Percentiles rank a stretch among this genome's conserved stretches.
Conservation (phyloP, 2,113 vertebrate species). For the Pterocles gutturalis region DNA sequence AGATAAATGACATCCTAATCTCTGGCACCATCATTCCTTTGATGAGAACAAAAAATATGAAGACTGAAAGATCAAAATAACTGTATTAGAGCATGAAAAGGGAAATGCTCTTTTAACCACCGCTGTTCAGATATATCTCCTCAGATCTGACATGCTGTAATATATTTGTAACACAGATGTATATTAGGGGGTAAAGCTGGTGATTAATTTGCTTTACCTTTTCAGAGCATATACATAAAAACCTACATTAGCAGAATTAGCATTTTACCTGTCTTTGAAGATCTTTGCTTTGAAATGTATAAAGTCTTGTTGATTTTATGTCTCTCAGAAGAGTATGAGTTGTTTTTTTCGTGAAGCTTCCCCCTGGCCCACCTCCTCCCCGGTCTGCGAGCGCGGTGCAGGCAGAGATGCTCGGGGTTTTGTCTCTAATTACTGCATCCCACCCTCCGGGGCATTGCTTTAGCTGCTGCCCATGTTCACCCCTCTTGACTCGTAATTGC, state of each 20-base stretch:
- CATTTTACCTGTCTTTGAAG: constrained; percentile 79
- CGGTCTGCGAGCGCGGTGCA: rapidly evolving
- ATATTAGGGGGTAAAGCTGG: constrained; percentile 55
- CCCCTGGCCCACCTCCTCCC: background rate
- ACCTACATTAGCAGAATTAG: constrained; percentile 73
- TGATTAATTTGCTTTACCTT: constrained; percentile 74
- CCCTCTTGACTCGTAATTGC: constrained; percentile 68
- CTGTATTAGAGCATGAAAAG: constrained; percentile 65
- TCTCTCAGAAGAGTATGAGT: constrained; percentile 25
- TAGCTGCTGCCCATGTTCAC: constrained; percentile 52
- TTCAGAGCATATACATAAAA: constrained; percentile 74
- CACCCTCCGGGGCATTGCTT: constrained; percentile 31
- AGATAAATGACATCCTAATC: constrained; percentile 63
- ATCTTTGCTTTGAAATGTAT: constrained; percentile 73
- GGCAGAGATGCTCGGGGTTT: background rate
- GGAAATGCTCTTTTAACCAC: constrained; percentile 64
- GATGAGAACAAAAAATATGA: constrained; percentile 71
- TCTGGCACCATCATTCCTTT: constrained; percentile 63
- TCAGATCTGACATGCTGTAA: constrained; percentile 72
- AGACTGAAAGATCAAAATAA: constrained; percentile 71
- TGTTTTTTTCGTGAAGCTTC: background rate
- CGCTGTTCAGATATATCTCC: constrained; percentile 56
- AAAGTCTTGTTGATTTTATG: constrained; percentile 22
- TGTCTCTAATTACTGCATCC: constrained; percentile 56
- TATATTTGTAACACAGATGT: constrained; percentile 66